A percentile compares a stretch with the other conserved stretches of the same genome.
These are phyloP conservation scores for Petaurus breviceps DNA, from an alignment of 2,113 vertebrate species.

Conservation along the genomic window DNA sequence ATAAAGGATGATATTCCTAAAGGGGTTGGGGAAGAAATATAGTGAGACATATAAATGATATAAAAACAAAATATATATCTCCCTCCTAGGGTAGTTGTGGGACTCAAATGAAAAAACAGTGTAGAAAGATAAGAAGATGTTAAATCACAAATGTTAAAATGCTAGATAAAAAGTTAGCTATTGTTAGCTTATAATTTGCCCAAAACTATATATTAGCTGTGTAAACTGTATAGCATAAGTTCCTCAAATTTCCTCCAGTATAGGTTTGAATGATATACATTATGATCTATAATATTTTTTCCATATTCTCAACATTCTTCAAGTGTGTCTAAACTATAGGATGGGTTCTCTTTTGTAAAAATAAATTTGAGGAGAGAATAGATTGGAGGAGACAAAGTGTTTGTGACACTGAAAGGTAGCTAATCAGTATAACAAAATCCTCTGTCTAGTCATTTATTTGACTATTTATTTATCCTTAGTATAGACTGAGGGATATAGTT, in stretches of 20 bases:
- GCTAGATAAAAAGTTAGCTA: neutral
- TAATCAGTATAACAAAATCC: neutral
- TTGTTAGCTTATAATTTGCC: neutral
- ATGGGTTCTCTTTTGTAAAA: neutral
- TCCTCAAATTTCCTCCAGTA: neutral
- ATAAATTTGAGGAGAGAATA: neutral
- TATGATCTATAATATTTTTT: neutral
- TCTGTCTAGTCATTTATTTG: neutral
- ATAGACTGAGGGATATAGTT: neutral
- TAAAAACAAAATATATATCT: neutral
- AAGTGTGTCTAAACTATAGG: slow-evolving; percentile 26
- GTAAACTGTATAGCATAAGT: neutral
- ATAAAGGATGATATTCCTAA: neutral
- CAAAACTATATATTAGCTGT: neutral
- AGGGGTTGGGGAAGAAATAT: neutral
- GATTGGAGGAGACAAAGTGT: slow-evolving; percentile 1
- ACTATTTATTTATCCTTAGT: neutral
- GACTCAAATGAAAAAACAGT: neutral
- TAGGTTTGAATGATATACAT: neutral
- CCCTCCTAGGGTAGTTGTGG: neutral
- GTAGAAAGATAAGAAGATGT: neutral
- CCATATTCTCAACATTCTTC: neutral
- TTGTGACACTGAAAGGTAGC: slow-evolving; percentile 7
- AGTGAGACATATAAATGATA: neutral
- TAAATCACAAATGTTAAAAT: neutral